Evolutionary conservation across 2,113 vertebrate genomes (phyloP).

Genomic region (Dicrurus megarhynchus): DNA sequence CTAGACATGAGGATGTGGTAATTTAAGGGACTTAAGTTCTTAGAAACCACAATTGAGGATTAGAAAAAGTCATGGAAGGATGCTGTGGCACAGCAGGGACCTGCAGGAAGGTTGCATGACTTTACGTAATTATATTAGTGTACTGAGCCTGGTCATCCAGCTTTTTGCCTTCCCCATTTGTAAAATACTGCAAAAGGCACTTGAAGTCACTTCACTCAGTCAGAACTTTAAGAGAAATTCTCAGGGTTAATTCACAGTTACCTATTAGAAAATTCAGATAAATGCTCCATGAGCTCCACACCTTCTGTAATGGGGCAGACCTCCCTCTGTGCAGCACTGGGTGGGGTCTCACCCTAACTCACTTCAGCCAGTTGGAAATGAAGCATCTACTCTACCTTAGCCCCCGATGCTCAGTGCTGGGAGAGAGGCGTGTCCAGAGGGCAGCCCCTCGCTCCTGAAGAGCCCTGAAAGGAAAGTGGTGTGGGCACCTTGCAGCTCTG

Average conservation of each 20-base stretch:
- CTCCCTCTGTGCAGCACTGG: background rate
- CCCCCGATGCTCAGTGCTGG: accelerated
- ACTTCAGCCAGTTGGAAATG: background rate
- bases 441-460: background rate
- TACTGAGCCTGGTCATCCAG: background rate
- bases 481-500: background rate
- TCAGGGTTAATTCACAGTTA: background rate
- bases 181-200: background rate
- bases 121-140: accelerated
- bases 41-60: background rate
- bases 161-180: background rate
- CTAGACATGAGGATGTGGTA: background rate
- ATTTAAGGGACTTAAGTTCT: background rate
- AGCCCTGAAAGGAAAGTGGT: background rate
- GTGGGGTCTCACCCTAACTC: background rate
- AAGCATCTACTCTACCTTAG: background rate
- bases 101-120: background rate
- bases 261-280: background rate
- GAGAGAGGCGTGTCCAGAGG: background rate
- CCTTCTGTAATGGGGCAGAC: background rate
- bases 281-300: background rate
- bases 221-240: background rate
- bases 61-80: accelerated
- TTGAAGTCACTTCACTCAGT: background rate
- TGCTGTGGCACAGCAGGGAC: background rate